Base-by-base conservation (phyloP, 2,797 vertebrate genomes). In the Ptychobarbus kaznakovi region DNA sequence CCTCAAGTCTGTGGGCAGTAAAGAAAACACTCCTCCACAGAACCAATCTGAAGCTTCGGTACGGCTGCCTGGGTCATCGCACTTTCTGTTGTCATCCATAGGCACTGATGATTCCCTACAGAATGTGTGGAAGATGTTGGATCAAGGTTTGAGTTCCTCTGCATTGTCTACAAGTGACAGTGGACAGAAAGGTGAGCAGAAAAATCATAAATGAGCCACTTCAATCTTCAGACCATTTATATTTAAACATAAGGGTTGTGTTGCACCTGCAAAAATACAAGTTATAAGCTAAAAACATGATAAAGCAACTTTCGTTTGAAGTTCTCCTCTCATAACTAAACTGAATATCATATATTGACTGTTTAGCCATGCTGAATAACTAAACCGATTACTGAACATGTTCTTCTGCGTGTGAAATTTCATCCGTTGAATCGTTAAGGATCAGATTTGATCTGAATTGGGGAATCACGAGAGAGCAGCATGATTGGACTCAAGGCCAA, bases 81-180 rank as follows among this genome's bases (percentile, higher is more conserved):
- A 77, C 13, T 82, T 22, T 3, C 68, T 92, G 73, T 80, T 90
- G 68, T 94, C 93, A 7, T 95, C 96, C 0, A 90, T 93, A 32
- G 89, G 90, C 56, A 93, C 90, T 0, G 91, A 90, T 78, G 86
- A 86, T 0, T 95, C 95, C 13, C 93, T 96, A 73, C 95, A 95
- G 81, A 95, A 94, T 40, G 89, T 96, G 40, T 97, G 96, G 96
- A 93, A 94, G 85, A 90, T 94, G 35, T 89, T 95, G 83, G 96
- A 97, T 77, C 91, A 44, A 81, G 94, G 92, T n/a, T 93, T 95
- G 58, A 96, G 94, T 86, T 90, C 93, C 74, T 95, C 95, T 1
- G 0, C 92, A 68, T 85, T 91, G 58, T 92, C 93, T 70, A 81
- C 92, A 69, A 91, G 44, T 49, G 92, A 93, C 1, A 90, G 88